These are phyloP conservation scores for Hypothenemus hampei DNA, from an alignment of 1,140 invertebrate genomes.

Conservation along the genomic window DNA sequence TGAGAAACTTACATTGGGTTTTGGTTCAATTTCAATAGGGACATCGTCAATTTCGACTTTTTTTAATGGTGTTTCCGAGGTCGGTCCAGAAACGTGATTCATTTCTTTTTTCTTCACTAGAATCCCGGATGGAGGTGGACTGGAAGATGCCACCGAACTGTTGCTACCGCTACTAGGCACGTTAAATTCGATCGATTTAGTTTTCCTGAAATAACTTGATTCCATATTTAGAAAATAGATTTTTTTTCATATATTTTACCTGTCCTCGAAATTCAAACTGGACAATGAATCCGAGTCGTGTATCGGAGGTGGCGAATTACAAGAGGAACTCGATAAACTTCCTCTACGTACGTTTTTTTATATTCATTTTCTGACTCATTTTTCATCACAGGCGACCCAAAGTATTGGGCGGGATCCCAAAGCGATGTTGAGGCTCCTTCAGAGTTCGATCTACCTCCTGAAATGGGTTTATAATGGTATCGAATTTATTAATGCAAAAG, in stretches of 20 bases:
- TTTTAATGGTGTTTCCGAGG: conserved; percentile 1
- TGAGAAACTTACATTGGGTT: conserved; percentile 1
- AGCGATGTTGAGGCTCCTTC: conserved; percentile 50
- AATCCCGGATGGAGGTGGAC: conserved; percentile 3
- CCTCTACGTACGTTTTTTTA: neutral
- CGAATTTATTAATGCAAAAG: neutral
- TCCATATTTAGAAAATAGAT: neutral
- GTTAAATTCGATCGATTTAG: conserved; percentile 7
- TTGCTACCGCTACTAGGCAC: conserved; percentile 7
- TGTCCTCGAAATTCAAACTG: conserved; percentile 3
- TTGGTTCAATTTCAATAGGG: conserved; percentile 10
- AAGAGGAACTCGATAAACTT: conserved; percentile 7
- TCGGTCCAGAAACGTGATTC: neutral
- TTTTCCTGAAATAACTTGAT: conserved; percentile 2
- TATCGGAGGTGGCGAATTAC: neutral
- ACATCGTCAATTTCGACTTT: conserved; percentile 24
- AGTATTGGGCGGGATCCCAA: conserved; percentile 36
- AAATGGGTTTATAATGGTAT: neutral
- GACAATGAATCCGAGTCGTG: neutral
- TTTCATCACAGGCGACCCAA: conserved; percentile 31
- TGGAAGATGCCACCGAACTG: conserved; percentile 3
- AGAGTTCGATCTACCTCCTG: conserved; percentile 56
- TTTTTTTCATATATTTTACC: neutral
- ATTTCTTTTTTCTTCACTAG: conserved; percentile 7
- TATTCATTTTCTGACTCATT: neutral